These are phyloP conservation scores for Eulacestoma nigropectus DNA, from an alignment of 2,113 vertebrate species.

Conservation along the genomic window DNA sequence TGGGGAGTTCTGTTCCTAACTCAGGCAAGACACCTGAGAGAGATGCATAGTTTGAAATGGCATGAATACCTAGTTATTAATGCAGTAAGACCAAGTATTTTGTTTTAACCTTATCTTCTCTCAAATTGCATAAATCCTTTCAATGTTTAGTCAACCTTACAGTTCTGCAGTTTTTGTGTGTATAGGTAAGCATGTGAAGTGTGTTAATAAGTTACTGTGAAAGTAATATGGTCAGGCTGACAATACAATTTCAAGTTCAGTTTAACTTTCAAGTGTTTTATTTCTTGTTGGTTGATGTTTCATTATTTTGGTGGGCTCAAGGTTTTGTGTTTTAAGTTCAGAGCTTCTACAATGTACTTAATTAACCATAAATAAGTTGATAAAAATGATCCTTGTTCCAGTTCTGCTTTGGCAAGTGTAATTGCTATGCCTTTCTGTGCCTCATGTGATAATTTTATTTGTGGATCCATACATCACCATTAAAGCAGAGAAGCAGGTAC, in stretches of 20 bases:
- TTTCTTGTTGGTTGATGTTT: neutral
- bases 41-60: neutral
- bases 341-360: neutral
- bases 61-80: neutral
- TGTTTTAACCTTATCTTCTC: neutral
- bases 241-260: neutral
- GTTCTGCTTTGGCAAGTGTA: neutral
- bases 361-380: neutral
- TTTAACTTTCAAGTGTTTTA: neutral
- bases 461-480: neutral
- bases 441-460: neutral
- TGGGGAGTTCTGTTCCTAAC: neutral
- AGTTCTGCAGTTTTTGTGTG: neutral
- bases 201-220: neutral
- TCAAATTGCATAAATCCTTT: neutral
- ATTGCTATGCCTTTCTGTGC: neutral
- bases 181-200: neutral
- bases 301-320: neutral
- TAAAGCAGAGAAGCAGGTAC: slow-evolving; percentile 6
- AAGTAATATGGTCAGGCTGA: neutral
- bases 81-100: neutral
- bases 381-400: neutral
- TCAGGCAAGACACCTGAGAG: neutral
- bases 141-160: neutral
- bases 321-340: neutral